Base-by-base conservation (phyloP, 2,113 vertebrate genomes). In the Oxyura jamaicensis region DNA sequence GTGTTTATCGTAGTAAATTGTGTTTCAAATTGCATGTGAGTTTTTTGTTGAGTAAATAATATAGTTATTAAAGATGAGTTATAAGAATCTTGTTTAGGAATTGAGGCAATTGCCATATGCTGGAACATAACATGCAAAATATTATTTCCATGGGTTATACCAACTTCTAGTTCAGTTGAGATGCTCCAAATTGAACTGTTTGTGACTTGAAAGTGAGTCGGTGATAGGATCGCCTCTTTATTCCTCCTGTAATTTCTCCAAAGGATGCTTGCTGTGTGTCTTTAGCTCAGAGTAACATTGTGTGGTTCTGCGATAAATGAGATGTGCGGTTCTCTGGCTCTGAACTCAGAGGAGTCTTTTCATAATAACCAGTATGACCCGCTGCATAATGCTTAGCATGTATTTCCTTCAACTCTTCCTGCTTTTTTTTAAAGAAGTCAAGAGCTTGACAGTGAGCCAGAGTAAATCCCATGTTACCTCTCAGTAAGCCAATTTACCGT, bases 1-100 rank as follows among this genome's bases (percentile, higher is more conserved):
- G 0, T 14, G 0, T 63, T 80, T 56, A 12, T 11, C 41, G 44
- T 20, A 13, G 13, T 18, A 36, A 31, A 20, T 17, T 73, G 31
- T 50, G 19, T 41, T 91, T 86, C 67, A 17, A 15, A 58, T 35
- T 11, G 10, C 28, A 3, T 18, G 41, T n/a, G 26, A 5, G 68
- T 20, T 77, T 77, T 75, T 62, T 69, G 33, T 52, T 35, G 65
- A 36, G 25, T 53, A 42, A 83, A 48, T 53, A 41, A 48, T 41
- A 7, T 2, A 4, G 13, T 67, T 50, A 6, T 0, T 74, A 25
- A 63, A 62, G 72, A 66, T 62, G 25, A 4, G 20, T 60, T 60
- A 35, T 67, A 78, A 46, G 19, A 50, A 7, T 33, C 55, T 76
- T 53, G 23, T n/a, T 52, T n/a, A 31, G 79, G 35, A 58, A 8